A percentile compares a stretch with the other conserved stretches of the same genome.
These are phyloP conservation scores for Ips typographus DNA, from an alignment of 1,140 invertebrate species.

Conservation along the genomic window DNA sequence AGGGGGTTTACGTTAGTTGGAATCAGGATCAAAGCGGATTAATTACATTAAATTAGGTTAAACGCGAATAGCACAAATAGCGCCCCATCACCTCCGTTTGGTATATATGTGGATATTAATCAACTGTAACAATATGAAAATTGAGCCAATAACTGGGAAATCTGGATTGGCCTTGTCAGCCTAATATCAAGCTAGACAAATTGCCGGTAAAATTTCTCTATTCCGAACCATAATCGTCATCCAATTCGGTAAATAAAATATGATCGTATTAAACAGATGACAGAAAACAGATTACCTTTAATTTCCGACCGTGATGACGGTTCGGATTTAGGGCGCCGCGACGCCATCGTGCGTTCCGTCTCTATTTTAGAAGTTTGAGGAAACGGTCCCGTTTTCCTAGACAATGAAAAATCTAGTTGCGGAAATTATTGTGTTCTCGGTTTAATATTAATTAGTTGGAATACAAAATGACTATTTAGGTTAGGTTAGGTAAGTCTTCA, in stretches of 20 bases:
- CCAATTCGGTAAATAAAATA: slow-evolving; percentile 34
- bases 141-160: slow-evolving; percentile 1
- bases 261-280: slow-evolving; percentile 33
- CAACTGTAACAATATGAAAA: slow-evolving; percentile 1
- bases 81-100: too few relatives aligned
- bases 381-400: slow-evolving; percentile 26
- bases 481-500: too few relatives aligned
- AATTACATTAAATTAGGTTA: too few relatives aligned
- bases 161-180: slow-evolving; percentile 6
- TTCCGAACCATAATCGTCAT: slow-evolving; percentile 19
- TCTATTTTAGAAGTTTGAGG: slow-evolving; percentile 26
- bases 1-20: too few relatives aligned
- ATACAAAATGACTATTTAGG: too few relatives aligned
- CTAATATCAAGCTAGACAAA: slow-evolving; percentile 20
- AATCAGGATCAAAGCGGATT: too few relatives aligned
- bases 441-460: too few relatives aligned
- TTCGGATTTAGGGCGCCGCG: slow-evolving; percentile 14
- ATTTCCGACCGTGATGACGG: slow-evolving; percentile 33
- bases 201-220: slow-evolving; percentile 18
- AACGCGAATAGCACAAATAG: too few relatives aligned
- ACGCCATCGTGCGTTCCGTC: slow-evolving; percentile 6
- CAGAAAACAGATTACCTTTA: slow-evolving; percentile 35
- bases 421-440: slow-evolving; percentile 9
- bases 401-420: slow-evolving; percentile 27
- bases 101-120: neutral